Evolutionary conservation across 2,797 vertebrate species (phyloP).

Genomic region (Coregonus ussuriensis): DNA sequence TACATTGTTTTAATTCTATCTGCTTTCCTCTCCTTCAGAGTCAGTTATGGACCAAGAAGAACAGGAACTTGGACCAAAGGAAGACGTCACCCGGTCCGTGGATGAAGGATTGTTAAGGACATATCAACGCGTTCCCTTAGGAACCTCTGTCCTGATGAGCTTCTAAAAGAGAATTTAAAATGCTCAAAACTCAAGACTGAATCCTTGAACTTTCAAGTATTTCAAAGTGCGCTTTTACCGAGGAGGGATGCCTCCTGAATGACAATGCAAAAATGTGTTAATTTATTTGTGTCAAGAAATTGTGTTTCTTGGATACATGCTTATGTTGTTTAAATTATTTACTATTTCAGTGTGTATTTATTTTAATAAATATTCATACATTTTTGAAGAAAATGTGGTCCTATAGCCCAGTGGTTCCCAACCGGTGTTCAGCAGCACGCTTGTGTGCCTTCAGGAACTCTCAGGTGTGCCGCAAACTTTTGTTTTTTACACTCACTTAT

Average conservation of each 20-base stretch:
- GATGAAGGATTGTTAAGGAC: slow-evolving; percentile 70
- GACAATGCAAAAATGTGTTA: slow-evolving; percentile 64
- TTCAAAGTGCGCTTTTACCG: slow-evolving; percentile 62
- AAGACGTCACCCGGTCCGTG: slow-evolving; percentile 70
- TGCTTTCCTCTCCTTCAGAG: neutral
- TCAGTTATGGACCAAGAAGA: slow-evolving; percentile 60
- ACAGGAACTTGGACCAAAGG: slow-evolving; percentile 69
- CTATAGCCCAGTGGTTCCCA: neutral
- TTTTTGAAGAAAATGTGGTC: slow-evolving; percentile 54
- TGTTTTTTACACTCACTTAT: too few relatives aligned
- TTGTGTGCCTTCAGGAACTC: too few relatives aligned
- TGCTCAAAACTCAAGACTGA: slow-evolving; percentile 68
- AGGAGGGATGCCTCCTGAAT: slow-evolving; percentile 54
- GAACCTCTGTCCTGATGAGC: slow-evolving; percentile 54
- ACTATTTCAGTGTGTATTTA: slow-evolving; percentile 75
- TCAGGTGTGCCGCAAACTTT: too few relatives aligned
- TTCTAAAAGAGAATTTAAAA: slow-evolving; percentile 39
- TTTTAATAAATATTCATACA: slow-evolving; percentile 79
- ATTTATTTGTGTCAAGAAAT: slow-evolving; percentile 77
- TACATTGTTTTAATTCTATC: neutral
- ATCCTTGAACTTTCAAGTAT: slow-evolving; percentile 62
- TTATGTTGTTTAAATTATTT: slow-evolving; percentile 78
- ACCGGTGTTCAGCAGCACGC: neutral
- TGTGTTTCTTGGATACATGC: slow-evolving; percentile 63
- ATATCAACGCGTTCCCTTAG: slow-evolving; percentile 22